These are phyloP conservation scores for Chelonoidis abingdonii DNA, from an alignment of 2,113 vertebrate genomes.

Conservation along the genomic window DNA sequence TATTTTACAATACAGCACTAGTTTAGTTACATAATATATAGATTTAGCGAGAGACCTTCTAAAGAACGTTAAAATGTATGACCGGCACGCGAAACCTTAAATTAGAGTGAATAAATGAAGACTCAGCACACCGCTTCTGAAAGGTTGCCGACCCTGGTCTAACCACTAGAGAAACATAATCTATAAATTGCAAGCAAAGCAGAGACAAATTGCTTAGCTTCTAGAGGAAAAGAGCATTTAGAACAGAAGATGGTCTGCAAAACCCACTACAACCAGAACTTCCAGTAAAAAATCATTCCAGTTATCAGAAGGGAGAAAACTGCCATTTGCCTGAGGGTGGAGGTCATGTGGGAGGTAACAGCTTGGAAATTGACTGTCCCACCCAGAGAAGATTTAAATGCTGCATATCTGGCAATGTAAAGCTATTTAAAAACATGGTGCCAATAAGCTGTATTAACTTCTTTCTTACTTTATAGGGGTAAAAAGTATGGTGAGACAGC, in stretches of 20 bases:
- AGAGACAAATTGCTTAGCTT: neutral
- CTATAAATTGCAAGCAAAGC: neutral
- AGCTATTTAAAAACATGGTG: neutral
- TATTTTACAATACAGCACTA: no score
- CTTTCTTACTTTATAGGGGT: conserved; percentile 81
- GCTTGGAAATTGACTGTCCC: neutral
- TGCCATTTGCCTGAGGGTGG: fast-evolving
- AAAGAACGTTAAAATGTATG: no score
- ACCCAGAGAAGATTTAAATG: neutral
- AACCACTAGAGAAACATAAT: neutral
- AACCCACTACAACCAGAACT: neutral
- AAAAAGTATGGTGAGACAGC: conserved; percentile 95
- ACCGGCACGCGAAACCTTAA: no score
- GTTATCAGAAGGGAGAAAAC: neutral
- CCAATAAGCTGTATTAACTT: neutral
- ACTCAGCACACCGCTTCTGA: no score
- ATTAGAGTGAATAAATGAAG: no score
- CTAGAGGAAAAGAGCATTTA: neutral
- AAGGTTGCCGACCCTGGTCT: no score
- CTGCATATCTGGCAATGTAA: fast-evolving
- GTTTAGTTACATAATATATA: no score
- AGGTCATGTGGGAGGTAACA: neutral
- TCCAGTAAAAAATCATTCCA: neutral
- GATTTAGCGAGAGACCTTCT: no score
- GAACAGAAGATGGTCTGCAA: neutral